phyloP scores from a whole-genome alignment of 2,888 invertebrate species.

The Andrena fulva region DNA sequence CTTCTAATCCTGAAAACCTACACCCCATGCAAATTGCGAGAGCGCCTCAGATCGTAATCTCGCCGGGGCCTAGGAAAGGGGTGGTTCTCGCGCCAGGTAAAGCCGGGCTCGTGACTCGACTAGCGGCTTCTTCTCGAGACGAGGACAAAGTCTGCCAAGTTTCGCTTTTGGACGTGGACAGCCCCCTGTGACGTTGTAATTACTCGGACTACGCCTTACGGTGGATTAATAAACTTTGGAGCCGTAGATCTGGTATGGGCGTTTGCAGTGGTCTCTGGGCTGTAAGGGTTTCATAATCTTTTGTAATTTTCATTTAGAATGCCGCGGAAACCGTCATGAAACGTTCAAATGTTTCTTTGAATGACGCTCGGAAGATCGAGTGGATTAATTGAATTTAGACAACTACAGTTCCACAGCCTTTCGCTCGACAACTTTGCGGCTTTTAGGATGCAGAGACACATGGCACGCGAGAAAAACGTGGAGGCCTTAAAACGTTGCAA shows the following conservation, averaged over 20 bases:
- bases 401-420: conserved; percentile 8
- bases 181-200: too few species aligned
- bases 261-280: too few species aligned
- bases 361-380: too few species aligned
- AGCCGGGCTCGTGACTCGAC: conserved; percentile 52
- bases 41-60: conserved; percentile 74
- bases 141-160: background rate
- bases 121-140: too few species aligned
- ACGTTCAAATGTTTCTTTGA: too few species aligned
- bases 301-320: too few species aligned
- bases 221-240: background rate
- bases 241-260: too few species aligned
- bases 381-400: background rate
- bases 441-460: conserved; percentile 36
- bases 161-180: background rate
- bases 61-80: conserved; percentile 58
- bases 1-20: conserved; percentile 79
- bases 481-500: conserved; percentile 39
- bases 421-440: conserved; percentile 43
- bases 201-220: background rate
- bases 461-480: conserved; percentile 38
- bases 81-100: conserved; percentile 63
- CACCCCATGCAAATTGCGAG: conserved; percentile 77
- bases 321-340: too few species aligned
- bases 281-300: too few species aligned